phyloP scores from a whole-genome alignment of 2,888 invertebrate genomes.

The Myopa tessellatipennis region DNA sequence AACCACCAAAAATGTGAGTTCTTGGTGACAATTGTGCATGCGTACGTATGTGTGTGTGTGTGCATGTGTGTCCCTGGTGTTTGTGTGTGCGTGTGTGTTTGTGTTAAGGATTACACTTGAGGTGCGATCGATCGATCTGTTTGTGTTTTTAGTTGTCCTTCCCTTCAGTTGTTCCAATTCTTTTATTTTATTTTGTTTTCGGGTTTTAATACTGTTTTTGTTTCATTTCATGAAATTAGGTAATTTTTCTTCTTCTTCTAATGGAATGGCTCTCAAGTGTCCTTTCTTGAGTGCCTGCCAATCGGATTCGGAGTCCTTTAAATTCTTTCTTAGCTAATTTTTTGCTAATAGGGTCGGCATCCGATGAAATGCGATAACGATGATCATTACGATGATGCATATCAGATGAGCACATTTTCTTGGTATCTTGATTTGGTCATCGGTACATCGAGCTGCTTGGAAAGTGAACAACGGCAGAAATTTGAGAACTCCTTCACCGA shows the following conservation, averaged over 20 bases:
- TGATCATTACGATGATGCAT: conserved; percentile 15
- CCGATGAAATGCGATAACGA: no score
- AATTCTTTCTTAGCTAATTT: background rate
- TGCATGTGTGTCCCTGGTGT: background rate
- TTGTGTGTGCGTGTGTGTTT: background rate
- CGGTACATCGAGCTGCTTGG: background rate
- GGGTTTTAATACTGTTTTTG: background rate
- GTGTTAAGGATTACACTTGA: conserved; percentile 39
- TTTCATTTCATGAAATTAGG: background rate
- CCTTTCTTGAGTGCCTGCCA: conserved; percentile 18
- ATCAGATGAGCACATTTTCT: conserved; percentile 31
- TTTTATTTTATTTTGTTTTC: conserved; percentile 13
- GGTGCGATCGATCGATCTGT: conserved; percentile 30
- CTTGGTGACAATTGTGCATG: conserved; percentile 25
- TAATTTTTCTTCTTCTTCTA: background rate
- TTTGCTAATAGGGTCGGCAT: conserved; percentile 23
- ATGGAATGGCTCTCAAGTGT: background rate
- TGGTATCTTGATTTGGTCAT: background rate
- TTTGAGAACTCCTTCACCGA: conserved; percentile 38
- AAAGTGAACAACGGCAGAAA: conserved; percentile 36
- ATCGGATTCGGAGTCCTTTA: conserved; percentile 29
- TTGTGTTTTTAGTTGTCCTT: background rate
- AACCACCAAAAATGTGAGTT: background rate
- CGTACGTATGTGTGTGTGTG: no score
- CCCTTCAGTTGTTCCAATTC: conserved; percentile 29